phyloP scores from a whole-genome alignment of 2,113 vertebrate genomes.

The Salvelinus sp. region DNA sequence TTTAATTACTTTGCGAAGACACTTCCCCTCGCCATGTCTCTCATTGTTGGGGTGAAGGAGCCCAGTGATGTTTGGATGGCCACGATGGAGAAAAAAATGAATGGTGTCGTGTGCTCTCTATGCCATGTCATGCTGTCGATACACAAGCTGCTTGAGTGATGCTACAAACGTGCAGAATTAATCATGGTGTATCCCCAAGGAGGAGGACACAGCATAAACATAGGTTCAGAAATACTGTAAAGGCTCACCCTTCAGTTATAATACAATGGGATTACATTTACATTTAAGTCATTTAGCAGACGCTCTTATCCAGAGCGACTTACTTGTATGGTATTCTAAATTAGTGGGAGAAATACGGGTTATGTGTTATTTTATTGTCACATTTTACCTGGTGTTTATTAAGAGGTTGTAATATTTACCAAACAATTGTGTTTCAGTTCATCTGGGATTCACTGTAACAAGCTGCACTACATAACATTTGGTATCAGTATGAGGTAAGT shows the following conservation, averaged over 20 bases:
- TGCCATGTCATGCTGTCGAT: neutral
- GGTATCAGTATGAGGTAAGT: no score
- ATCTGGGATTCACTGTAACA: no score
- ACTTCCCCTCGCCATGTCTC: neutral
- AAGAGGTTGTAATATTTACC: no score
- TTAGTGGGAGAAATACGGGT: neutral
- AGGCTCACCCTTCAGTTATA: neutral
- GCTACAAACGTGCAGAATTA: neutral
- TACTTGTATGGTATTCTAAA: neutral
- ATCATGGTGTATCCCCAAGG: neutral
- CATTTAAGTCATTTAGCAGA: no score
- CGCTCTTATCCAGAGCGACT: no score
- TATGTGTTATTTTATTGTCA: neutral
- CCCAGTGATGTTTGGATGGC: neutral
- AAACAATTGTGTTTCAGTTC: no score
- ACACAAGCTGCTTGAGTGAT: neutral
- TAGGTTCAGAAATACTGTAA: neutral
- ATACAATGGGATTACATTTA: neutral
- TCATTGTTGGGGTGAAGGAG: neutral
- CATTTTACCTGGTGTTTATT: no score
- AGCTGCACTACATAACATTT: no score
- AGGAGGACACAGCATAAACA: neutral
- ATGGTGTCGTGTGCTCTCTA: neutral
- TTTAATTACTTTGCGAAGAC: neutral
- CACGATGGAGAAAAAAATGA: neutral